Evolutionary conservation across 1,140 invertebrate species (phyloP).

Genomic region (Pararge aegeria): DNA sequence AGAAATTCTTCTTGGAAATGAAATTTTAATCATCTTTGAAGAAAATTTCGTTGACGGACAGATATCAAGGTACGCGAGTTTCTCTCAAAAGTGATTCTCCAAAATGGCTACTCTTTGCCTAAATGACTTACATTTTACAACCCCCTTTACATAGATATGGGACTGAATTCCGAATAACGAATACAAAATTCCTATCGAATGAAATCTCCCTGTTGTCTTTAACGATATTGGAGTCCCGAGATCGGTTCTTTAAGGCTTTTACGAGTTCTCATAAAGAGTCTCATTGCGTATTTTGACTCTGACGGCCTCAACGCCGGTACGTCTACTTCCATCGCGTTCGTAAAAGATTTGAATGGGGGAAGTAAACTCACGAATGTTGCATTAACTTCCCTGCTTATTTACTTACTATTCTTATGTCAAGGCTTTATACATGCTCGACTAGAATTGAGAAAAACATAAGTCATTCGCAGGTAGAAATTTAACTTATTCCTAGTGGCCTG

Average conservation of each 20-base stretch:
- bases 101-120: neutral
- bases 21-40: no score
- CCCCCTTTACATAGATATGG: neutral
- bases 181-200: conserved; percentile 8
- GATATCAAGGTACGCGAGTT: no score
- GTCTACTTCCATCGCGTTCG: neutral
- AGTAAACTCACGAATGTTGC: conserved; percentile 29
- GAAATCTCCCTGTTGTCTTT: conserved; percentile 21
- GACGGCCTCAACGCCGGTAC: conserved; percentile 27
- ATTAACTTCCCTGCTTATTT: conserved; percentile 3
- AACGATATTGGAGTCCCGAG: conserved; percentile 25
- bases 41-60: no score
- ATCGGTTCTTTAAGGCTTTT: conserved; percentile 29
- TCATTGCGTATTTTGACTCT: conserved; percentile 29
- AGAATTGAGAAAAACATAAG: neutral
- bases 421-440: neutral
- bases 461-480: no score
- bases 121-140: neutral
- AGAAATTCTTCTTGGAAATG: no score
- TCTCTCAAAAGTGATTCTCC: neutral
- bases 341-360: conserved; percentile 26
- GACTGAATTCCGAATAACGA: conserved; percentile 8
- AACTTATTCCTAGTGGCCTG: no score
- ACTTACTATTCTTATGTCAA: neutral
- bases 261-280: conserved; percentile 28